These are phyloP conservation scores for Trigoniulus corallinus DNA, from an alignment of 1,140 invertebrate genomes.

Conservation along the genomic window DNA sequence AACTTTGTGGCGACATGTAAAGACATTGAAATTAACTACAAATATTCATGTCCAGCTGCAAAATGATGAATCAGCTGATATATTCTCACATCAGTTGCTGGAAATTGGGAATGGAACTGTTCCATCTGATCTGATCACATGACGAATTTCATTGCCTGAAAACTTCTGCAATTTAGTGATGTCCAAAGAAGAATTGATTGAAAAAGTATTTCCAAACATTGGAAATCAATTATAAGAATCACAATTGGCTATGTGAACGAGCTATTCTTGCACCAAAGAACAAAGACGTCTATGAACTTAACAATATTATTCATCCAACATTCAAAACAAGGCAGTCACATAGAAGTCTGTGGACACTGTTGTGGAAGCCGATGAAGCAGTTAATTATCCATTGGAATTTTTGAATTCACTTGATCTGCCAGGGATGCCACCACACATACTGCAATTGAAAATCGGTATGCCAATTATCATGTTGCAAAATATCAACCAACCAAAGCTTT, in stretches of 20 bases:
- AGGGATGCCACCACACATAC: too few species aligned
- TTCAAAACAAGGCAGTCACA: slow-evolving; percentile 25
- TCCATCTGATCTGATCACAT: slow-evolving; percentile 18
- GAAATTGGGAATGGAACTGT: slow-evolving; percentile 27
- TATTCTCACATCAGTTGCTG: slow-evolving; percentile 23
- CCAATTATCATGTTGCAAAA: slow-evolving; percentile 29
- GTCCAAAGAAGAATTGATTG: too few species aligned
- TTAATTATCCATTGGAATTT: slow-evolving; percentile 19
- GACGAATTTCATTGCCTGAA: slow-evolving; percentile 23
- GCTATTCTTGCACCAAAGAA: slow-evolving; percentile 21
- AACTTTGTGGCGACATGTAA: slow-evolving; percentile 15
- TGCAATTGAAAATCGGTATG: slow-evolving; percentile 16
- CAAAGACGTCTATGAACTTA: slow-evolving; percentile 21
- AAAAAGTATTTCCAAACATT: slow-evolving; percentile 25
- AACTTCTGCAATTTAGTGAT: slow-evolving; percentile 16
- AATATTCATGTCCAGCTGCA: slow-evolving; percentile 26
- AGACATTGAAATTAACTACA: slow-evolving; percentile 24
- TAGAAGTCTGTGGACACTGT: too few species aligned
- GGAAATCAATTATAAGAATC: slow-evolving; percentile 22
- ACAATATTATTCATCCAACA: slow-evolving; percentile 16
- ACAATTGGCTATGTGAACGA: slow-evolving; percentile 18
- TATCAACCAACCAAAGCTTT: slow-evolving; percentile 18
- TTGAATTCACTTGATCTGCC: slow-evolving; percentile 18
- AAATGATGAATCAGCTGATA: slow-evolving; percentile 20
- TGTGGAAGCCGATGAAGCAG: slow-evolving; percentile 11